Evolutionary conservation across 2,888 invertebrate species (phyloP), one percentile per base, ranked within the genome.

Genomic region (Apotomis turbidana): DNA sequence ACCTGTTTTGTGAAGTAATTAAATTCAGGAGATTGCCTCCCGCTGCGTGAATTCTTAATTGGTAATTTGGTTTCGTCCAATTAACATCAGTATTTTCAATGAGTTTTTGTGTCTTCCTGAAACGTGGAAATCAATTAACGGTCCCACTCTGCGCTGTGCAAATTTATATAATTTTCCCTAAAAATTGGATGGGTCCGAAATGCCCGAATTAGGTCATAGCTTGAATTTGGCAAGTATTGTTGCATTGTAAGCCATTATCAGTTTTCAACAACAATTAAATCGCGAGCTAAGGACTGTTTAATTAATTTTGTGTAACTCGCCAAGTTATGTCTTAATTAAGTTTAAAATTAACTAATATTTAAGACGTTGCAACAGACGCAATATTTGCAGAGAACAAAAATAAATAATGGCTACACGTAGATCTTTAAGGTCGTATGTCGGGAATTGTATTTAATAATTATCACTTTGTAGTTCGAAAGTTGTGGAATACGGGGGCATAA

Each of bases 11-110:
- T 59, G 38, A 55, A 64, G 60, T 66, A 60, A 64, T 68, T 69
- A 69, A 69, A 62, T 69, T 36, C 62, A 57, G 54, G 62, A 67
- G 63, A 64, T 63, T 70, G 67, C 67, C 62, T 44, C 41, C 66
- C 57, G 60, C 73, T 76, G 74, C 76, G 76, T 79, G 77, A 75
- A 76, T 67, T 67, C 15, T 71, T 78, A 78, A 81, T 77, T 73
- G 59, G 67, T 81, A 81, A 84, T 84, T 82, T 79, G 76, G 80
- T 82, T 85, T 80, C 77, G 79, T 76, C 77, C 80, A 82, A 84
- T 84, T 84, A 80, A 79, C 79, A 79, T 78, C 76, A 76, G 78
- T 78, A 78, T 77, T 61, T 59, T 67, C 66, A 59, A 55, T 74
- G 63, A 61, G 10, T 57, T 71, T 71, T 71, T 67, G 49, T 44